Conservation (phyloP, 1,140 invertebrate genomes). For the Ceratosolen solmsi region DNA sequence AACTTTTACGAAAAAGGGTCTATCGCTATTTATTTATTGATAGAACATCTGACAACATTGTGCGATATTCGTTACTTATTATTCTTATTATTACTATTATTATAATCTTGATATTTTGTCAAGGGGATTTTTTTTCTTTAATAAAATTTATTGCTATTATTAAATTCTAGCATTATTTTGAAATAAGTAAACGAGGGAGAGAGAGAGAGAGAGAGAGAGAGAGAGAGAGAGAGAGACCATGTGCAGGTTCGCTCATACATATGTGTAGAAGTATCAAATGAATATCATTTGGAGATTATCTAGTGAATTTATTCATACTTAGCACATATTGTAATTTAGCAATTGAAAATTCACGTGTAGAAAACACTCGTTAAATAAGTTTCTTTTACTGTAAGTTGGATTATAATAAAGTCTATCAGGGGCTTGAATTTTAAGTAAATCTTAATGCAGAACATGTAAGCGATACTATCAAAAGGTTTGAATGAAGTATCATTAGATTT, state of each 20-base stretch:
- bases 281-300: background rate
- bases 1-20: background rate
- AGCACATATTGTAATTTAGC: background rate
- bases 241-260: background rate
- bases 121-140: no score
- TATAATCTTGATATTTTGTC: background rate
- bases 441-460: background rate
- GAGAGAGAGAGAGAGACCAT: background rate
- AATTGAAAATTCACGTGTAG: background rate
- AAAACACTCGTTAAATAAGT: background rate
- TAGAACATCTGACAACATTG: background rate
- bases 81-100: background rate
- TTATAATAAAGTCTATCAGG: no score
- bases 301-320: background rate
- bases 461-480: background rate
- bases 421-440: background rate
- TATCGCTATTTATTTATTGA: background rate
- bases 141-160: background rate
- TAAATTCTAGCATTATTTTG: background rate
- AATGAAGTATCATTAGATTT: slow-evolving; percentile 15
- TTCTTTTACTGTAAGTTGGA: background rate
- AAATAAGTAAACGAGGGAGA: background rate
- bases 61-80: background rate
- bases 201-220: background rate
- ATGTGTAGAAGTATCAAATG: background rate